Evolutionary conservation across 2,888 invertebrate species (phyloP).

Genomic region (Opisthograptis luteolata): DNA sequence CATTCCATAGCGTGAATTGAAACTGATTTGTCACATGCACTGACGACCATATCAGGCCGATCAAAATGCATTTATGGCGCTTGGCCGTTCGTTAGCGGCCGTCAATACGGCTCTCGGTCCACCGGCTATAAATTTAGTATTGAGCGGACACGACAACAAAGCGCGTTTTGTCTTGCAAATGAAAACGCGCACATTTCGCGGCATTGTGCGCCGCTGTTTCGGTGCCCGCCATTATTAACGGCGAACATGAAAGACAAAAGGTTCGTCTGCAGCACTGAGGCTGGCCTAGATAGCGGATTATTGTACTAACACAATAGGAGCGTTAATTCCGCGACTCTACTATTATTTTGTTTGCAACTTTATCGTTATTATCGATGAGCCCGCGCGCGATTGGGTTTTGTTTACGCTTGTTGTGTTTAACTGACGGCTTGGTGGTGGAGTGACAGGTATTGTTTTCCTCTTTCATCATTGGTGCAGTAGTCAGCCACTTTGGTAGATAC

Average conservation of each 20-base stretch:
- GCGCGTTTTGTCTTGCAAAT: constrained; percentile 85
- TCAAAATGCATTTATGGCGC: constrained; percentile 78
- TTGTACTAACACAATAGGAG: constrained; percentile 84
- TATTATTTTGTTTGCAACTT: constrained; percentile 83
- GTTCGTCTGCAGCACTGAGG: constrained; percentile 84
- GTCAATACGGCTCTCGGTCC: constrained; percentile 80
- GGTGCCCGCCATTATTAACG: constrained; percentile 84
- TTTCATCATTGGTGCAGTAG: constrained; percentile 9
- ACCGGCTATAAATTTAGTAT: constrained; percentile 83
- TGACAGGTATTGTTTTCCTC: constrained; percentile 34
- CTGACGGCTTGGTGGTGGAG: constrained; percentile 35
- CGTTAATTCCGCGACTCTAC: constrained; percentile 83
- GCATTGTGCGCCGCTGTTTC: constrained; percentile 84
- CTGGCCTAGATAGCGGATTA: constrained; percentile 85
- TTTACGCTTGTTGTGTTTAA: constrained; percentile 36
- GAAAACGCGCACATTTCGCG: constrained; percentile 85
- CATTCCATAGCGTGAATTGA: constrained; percentile 24
- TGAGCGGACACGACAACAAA: constrained; percentile 83
- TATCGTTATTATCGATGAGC: constrained; percentile 78
- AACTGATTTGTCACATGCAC: constrained; percentile 37
- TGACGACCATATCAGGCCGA: constrained; percentile 42
- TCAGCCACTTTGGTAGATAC: constrained; percentile 15
- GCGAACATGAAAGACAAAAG: constrained; percentile 85
- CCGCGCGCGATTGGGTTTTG: constrained; percentile 38
- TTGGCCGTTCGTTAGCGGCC: constrained; percentile 76